phyloP scores from a whole-genome alignment of 2,113 vertebrate genomes.

The Tympanuchus pallidicinctus region DNA sequence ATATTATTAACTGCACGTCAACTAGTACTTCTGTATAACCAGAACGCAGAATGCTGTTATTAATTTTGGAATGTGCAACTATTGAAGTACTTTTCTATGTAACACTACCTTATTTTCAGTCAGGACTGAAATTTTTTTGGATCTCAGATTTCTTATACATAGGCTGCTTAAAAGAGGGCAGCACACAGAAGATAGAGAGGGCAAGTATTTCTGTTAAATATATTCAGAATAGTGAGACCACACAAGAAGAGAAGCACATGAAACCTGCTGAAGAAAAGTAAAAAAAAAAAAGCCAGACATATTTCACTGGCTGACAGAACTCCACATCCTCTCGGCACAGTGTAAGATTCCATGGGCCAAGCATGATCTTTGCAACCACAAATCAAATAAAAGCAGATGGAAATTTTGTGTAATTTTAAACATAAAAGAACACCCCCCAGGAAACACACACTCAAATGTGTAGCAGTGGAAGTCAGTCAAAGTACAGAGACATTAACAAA shows the following conservation, averaged over 20 bases:
- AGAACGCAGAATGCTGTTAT: constrained; percentile 30
- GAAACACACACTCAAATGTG: constrained; percentile 59
- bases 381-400: constrained; percentile 87
- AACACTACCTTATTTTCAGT: constrained; percentile 46
- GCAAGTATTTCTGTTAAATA: constrained; percentile 65
- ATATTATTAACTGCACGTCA: background rate
- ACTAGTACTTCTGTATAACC: background rate
- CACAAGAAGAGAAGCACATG: constrained; percentile 77
- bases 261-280: constrained; percentile 58
- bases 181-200: constrained; percentile 68
- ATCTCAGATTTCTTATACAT: constrained; percentile 51
- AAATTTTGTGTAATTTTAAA: constrained; percentile 74
- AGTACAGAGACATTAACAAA: background rate
- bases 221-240: constrained; percentile 75
- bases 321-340: constrained; percentile 85
- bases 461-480: constrained; percentile 31
- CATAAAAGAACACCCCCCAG: constrained; percentile 63
- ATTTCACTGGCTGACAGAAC: constrained; percentile 86
- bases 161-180: constrained; percentile 51
- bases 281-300: constrained; percentile 75
- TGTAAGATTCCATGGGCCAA: constrained; percentile 77
- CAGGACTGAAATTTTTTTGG: constrained; percentile 34
- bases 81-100: constrained; percentile 39
- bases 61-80: constrained; percentile 13
- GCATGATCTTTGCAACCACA: constrained; percentile 83